A percentile compares a stretch with the other conserved stretches of the same genome.
Conservation (phyloP, 2,888 invertebrate genomes). For the Pandemis corylana region DNA sequence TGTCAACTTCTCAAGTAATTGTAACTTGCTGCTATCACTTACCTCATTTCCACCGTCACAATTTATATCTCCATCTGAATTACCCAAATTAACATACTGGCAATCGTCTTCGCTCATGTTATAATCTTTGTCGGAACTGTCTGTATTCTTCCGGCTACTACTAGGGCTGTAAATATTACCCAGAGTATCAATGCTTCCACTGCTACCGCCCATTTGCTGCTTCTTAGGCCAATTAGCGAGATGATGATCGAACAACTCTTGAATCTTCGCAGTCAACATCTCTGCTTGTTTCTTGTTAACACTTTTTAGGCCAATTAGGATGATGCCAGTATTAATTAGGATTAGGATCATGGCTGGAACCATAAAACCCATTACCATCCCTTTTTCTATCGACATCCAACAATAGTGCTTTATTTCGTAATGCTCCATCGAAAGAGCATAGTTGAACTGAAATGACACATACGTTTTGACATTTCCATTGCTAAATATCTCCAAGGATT, state of each 20-base stretch:
- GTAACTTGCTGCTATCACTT: conserved; percentile 42
- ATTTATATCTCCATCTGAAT: conserved; percentile 56
- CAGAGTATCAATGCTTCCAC: conserved; percentile 69
- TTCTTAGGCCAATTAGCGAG: conserved; percentile 74
- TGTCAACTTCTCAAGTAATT: too few species aligned
- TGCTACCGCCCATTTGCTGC: conserved; percentile 60
- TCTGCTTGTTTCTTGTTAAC: conserved; percentile 79
- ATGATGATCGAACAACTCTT: conserved; percentile 75
- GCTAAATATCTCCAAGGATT: background rate
- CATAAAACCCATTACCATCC: conserved; percentile 91
- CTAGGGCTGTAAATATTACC: conserved; percentile 72
- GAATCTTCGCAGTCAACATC: conserved; percentile 75
- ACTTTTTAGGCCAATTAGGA: conserved; percentile 83
- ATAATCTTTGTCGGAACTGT: conserved; percentile 76
- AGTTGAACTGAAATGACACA: conserved; percentile 83
- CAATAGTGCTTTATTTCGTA: conserved; percentile 90
- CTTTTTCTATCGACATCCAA: conserved; percentile 91
- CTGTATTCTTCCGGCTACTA: conserved; percentile 76
- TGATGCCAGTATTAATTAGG: conserved; percentile 85
- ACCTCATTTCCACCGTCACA: conserved; percentile 67
- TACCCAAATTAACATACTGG: conserved; percentile 63
- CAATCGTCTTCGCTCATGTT: conserved; percentile 73
- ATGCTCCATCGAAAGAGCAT: conserved; percentile 87
- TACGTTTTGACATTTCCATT: background rate
- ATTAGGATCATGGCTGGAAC: conserved; percentile 89